phyloP scores from a whole-genome alignment of 2,888 invertebrate species.

The Heliconius erato region DNA sequence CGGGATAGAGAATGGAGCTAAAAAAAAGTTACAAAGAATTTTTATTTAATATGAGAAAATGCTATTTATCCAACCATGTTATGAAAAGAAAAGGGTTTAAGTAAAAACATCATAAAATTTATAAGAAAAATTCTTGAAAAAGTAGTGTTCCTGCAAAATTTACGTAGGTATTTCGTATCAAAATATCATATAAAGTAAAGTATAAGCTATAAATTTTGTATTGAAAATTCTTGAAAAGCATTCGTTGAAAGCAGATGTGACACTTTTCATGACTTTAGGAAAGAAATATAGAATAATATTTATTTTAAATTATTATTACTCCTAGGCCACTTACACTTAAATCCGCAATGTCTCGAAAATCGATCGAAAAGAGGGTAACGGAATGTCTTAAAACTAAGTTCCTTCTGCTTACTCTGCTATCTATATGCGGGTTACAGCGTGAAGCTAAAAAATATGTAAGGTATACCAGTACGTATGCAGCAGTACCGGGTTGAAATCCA shows the following conservation, averaged over 20 bases:
- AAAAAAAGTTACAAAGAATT: neutral
- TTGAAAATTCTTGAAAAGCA: slow-evolving; percentile 18
- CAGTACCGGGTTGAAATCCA: no score
- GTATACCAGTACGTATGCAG: no score
- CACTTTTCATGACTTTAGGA: neutral
- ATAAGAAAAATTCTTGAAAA: neutral
- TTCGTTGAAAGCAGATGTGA: slow-evolving; percentile 7
- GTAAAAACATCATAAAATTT: neutral
- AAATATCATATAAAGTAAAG: neutral
- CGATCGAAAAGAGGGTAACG: no score
- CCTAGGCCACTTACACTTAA: no score
- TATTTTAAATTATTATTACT: neutral
- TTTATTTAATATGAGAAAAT: neutral
- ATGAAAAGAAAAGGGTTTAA: neutral
- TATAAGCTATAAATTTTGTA: slow-evolving; percentile 15
- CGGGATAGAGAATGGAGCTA: neutral
- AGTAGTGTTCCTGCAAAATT: neutral
- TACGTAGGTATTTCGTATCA: neutral
- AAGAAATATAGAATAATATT: neutral
- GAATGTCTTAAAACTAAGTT: no score
- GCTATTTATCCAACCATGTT: neutral
- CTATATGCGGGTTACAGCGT: no score
- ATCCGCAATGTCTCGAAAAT: no score
- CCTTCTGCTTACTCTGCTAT: no score
- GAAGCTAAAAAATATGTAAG: no score